phyloP scores from a whole-genome alignment of 2,113 vertebrate genomes.

The Pedetes capensis region DNA sequence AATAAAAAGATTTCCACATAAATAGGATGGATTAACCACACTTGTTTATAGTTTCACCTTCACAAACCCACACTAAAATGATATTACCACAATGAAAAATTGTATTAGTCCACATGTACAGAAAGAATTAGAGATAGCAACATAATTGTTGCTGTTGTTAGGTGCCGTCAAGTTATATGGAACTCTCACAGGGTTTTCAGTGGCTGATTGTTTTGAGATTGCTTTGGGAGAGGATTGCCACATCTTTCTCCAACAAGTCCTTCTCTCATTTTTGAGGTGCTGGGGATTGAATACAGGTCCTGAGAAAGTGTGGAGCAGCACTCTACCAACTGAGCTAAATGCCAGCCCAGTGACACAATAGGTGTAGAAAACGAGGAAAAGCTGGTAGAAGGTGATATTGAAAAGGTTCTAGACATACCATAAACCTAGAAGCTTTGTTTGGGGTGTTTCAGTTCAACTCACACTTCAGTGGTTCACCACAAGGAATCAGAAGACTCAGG shows the following conservation, averaged over 20 bases:
- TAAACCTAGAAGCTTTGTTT: background rate
- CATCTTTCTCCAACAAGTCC: too few relatives aligned
- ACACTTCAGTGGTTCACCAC: background rate
- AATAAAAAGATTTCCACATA: background rate
- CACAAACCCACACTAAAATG: background rate
- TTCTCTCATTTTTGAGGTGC: too few relatives aligned
- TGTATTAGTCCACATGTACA: background rate
- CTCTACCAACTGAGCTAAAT: too few relatives aligned
- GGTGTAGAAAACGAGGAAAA: background rate
- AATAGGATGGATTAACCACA: background rate
- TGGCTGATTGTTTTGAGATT: too few relatives aligned
- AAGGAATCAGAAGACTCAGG: background rate
- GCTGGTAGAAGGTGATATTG: background rate
- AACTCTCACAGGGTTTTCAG: too few relatives aligned
- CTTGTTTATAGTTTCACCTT: background rate
- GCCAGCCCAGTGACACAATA: background rate
- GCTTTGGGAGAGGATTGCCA: too few relatives aligned
- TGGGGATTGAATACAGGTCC: too few relatives aligned
- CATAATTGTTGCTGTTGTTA: too few relatives aligned
- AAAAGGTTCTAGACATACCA: background rate
- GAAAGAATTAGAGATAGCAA: background rate
- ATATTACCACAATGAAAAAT: background rate
- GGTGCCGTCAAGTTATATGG: too few relatives aligned
- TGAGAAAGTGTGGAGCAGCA: too few relatives aligned
- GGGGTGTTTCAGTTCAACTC: background rate